Evolutionary conservation across 2,888 invertebrate genomes (phyloP).

Genomic region (Prionchulus punctatus): DNA sequence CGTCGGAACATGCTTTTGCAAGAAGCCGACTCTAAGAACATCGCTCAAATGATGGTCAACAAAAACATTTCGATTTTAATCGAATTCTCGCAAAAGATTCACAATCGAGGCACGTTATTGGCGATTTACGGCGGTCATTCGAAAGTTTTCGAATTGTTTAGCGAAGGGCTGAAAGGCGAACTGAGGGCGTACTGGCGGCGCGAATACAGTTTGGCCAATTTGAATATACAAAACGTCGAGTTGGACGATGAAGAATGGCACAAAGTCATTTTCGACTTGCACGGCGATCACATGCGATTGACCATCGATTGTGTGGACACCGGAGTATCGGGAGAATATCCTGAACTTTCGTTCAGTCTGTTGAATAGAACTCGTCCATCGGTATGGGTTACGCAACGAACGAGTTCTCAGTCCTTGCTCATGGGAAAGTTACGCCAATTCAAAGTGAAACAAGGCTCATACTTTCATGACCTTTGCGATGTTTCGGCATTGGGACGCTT

Average conservation of each 20-base stretch:
- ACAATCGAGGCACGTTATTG: background rate
- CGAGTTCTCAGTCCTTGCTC: background rate
- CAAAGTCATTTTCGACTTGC: background rate
- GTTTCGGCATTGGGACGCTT: too few species aligned
- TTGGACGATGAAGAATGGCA: conserved; percentile 4
- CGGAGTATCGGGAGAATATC: background rate
- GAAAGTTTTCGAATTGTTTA: background rate
- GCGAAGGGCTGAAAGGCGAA: background rate
- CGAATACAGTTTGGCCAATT: background rate
- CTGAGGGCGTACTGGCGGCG: background rate
- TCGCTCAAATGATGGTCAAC: background rate
- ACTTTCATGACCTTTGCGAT: background rate
- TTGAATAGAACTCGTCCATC: background rate
- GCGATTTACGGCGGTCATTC: background rate
- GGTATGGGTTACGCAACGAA: conserved; percentile 4
- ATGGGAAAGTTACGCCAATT: background rate
- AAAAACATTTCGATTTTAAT: conserved; percentile 4
- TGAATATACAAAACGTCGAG: background rate
- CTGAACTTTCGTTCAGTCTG: background rate
- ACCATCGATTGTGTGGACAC: background rate
- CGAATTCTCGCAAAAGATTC: background rate
- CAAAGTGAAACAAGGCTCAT: background rate
- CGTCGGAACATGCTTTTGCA: background rate
- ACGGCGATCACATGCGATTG: background rate
- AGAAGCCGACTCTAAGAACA: background rate